These are phyloP conservation scores for Timema cristinae DNA, from an alignment of 2,888 invertebrate genomes.

Conservation along the genomic window DNA sequence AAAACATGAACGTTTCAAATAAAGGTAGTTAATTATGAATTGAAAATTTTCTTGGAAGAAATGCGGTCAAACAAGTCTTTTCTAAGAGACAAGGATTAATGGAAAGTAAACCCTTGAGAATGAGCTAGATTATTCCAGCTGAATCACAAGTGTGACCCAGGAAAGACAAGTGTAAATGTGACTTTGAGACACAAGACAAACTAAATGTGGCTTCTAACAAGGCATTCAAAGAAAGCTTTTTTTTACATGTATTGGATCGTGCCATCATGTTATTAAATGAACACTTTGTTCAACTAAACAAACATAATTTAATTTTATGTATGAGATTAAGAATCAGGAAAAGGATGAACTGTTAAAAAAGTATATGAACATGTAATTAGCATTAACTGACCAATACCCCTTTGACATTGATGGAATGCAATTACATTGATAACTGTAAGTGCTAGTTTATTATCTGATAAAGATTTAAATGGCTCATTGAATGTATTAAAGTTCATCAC, in stretches of 20 bases:
- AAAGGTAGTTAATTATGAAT: no score
- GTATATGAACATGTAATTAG: background rate
- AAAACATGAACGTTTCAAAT: no score
- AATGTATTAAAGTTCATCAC: no score
- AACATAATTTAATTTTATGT: background rate
- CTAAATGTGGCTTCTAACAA: background rate
- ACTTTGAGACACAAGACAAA: background rate
- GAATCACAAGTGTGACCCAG: background rate
- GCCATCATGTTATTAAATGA: background rate
- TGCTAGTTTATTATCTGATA: background rate
- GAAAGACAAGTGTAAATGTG: background rate
- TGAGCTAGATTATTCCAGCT: background rate
- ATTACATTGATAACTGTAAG: background rate
- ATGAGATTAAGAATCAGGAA: background rate
- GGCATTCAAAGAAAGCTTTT: background rate
- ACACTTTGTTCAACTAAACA: background rate
- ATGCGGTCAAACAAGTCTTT: background rate
- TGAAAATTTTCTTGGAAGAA: background rate
- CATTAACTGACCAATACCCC: no score
- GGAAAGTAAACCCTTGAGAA: background rate
- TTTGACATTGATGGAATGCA: background rate
- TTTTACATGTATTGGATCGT: background rate
- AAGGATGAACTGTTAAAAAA: background rate
- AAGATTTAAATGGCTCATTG: no score
- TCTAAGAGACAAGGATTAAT: conserved; percentile 1